Evolutionary conservation across 1,140 invertebrate genomes (phyloP), one percentile per base, ranked within the genome.

Genomic region (Aporrectodea caliginosa): DNA sequence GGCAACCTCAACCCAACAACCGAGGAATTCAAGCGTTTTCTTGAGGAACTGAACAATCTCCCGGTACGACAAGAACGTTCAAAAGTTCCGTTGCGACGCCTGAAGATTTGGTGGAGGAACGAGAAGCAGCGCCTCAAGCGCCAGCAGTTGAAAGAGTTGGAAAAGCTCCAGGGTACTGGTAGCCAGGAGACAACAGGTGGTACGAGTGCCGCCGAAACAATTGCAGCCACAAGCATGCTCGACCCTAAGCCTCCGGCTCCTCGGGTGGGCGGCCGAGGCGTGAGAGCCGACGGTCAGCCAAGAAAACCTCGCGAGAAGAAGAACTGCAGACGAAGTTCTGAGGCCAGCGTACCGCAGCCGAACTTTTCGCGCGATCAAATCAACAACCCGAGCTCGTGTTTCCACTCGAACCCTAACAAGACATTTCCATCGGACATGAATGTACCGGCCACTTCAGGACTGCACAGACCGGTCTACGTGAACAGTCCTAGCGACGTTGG

Each of bases 61-160:
- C 83, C 84, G 58, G 82, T 87, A 0, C 74, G 87, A 27, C 83
- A 84, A 73, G 84, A 85, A 79, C 82, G 82, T 76, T 83, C 83
- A n/a, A 58, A 58, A 58, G 43, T 88, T 16, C 84, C 84, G 12
- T 33, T 84, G 0, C 78, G 78, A 2, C 85, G 83, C 69, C 73
- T 88, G 12, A 87, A 86, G 81, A 87, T 85, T 73, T 88, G 87
- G 87, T 88, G 86, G 86, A 87, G 87, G 83, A 88, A 88, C 82
- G 86, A 87, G 81, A 82, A 83, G 76, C 87, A 88, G 73, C 76
- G 85, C 70, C 84, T 85, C 78, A 82, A 78, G 68, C 43, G 43
- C 6, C 43, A 58, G 43, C 43, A 58, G 6, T 22, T 12, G 43
- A 58, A 58, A 58, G 43, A 58, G 43, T 6, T 58, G 6, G 43